Base-by-base conservation (phyloP, 2,888 invertebrate species). In the Apamea sordens region DNA sequence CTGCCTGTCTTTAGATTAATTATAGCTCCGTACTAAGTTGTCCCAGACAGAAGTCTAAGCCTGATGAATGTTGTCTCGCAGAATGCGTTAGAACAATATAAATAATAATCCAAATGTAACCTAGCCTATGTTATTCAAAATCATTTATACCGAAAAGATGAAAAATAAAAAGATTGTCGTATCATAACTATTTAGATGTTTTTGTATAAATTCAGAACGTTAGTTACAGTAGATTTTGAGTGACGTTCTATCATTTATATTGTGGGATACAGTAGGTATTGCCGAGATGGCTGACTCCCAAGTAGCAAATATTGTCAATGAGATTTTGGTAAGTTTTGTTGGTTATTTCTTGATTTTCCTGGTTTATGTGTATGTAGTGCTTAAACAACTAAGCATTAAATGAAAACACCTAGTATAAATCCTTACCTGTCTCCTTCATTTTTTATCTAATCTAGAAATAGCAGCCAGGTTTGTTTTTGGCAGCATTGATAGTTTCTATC, bases 271-370 rank as follows among this genome's bases (percentile, higher is more conserved):
- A 76, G 18, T n/a, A 59, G 56, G n/a, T 56, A 47, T 75, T 80
- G 71, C 79, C 81, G 91, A 87, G 89, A 98, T 98, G 97, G 96
- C 96, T 81, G 98, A 98, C 92, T 95, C 97, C 69, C 97, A 97
- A 94, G 97, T 98, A 71, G 95, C 97, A 36, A 97, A 95, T 90
- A 97, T 98, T 84, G 97, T 98, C 32, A 98, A 97, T 91, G 98
- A 98, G 89, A 98, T 98, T 91, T 94, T 98, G 96, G 98, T 97
- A 92, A 97, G 97, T 95, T 50, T 76, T 21, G 21, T 72, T 32
- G 44, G 41, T 67, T 64, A 50, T 0, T 63, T 76, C 15, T 24
- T 28, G 44, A 1, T 11, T 63, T 79, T 32, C 2, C 50, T 77
- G 18, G 11, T 41, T 41, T 50, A 28, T 63, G 41, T 44, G 21